Evolutionary conservation across 2,797 vertebrate species (phyloP).

Genomic region (Psittacula derbiana): DNA sequence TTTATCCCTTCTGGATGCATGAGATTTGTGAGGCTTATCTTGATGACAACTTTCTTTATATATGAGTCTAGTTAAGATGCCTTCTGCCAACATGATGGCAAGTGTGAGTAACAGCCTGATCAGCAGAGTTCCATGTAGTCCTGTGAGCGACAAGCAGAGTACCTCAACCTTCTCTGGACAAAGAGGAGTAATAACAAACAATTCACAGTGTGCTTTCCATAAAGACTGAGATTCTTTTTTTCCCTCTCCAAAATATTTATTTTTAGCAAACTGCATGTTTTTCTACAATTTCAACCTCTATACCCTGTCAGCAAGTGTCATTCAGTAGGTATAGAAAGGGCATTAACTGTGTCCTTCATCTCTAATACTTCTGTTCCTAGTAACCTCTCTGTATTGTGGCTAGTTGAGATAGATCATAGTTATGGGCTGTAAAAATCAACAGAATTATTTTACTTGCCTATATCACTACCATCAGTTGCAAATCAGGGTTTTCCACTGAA

Average conservation of each 20-base stretch:
- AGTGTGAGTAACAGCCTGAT: not conserved
- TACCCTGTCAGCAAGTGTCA: not conserved
- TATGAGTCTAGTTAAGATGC: constrained; percentile 68
- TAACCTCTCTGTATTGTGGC: not conserved
- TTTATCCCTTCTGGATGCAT: not conserved
- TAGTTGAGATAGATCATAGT: not conserved
- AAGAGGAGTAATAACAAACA: not conserved
- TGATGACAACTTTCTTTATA: constrained; percentile 64
- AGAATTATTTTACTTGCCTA: not conserved
- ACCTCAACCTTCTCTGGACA: not conserved
- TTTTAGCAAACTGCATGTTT: not conserved
- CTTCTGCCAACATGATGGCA: constrained; percentile 79
- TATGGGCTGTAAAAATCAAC: not conserved
- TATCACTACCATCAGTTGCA: not conserved
- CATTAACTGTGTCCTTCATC: not conserved
- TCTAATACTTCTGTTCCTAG: not conserved
- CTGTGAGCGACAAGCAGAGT: not conserved
- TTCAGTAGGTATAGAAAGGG: not conserved
- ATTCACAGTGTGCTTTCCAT: not conserved
- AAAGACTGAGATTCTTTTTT: not conserved
- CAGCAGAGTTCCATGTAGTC: not conserved
- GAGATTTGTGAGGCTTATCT: constrained; percentile 5
- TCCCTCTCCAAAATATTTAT: not conserved
- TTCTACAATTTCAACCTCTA: not conserved
- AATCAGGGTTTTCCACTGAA: not conserved